Evolutionary conservation across 2,888 invertebrate genomes (phyloP).

Genomic region (Pantelozetes paolii): DNA sequence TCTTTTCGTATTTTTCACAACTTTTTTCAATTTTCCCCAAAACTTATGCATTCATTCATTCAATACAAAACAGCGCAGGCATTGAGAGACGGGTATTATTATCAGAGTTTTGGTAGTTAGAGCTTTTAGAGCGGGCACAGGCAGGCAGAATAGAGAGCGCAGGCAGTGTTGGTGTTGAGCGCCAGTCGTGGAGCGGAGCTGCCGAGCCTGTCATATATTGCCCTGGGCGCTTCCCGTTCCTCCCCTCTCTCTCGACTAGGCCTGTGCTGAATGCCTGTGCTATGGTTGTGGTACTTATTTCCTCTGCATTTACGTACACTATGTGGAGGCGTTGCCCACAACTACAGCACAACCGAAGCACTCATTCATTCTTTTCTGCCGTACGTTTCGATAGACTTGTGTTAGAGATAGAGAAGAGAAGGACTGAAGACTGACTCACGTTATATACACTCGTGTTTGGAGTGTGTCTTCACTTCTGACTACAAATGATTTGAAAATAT

Average conservation of each 20-base stretch:
- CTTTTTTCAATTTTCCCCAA: not conserved
- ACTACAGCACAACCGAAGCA: constrained; percentile 31
- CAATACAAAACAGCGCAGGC: not conserved
- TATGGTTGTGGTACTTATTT: constrained; percentile 3
- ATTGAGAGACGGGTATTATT: not conserved
- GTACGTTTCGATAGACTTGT: constrained; percentile 27
- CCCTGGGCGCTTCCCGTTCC: constrained; percentile 32
- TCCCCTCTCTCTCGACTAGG: constrained; percentile 27
- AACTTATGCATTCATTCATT: not conserved
- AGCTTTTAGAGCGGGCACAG: no score
- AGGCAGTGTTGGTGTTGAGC: not conserved
- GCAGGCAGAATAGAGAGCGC: not conserved
- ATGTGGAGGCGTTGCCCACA: constrained; percentile 36
- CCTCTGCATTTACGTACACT: constrained; percentile 38
- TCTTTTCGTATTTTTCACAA: not conserved
- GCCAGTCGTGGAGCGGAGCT: not conserved
- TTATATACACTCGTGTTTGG: constrained; percentile 34
- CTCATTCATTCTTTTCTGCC: constrained; percentile 36
- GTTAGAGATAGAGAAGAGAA: constrained; percentile 25
- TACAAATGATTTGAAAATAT: not conserved
- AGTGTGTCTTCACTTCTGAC: constrained; percentile 19
- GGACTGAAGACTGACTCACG: constrained; percentile 11
- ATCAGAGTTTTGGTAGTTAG: no score
- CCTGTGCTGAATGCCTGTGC: constrained; percentile 20
- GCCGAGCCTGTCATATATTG: constrained; percentile 31